phyloP scores from a whole-genome alignment of 2,113 vertebrate genomes.

The Zootoca vivipara region DNA sequence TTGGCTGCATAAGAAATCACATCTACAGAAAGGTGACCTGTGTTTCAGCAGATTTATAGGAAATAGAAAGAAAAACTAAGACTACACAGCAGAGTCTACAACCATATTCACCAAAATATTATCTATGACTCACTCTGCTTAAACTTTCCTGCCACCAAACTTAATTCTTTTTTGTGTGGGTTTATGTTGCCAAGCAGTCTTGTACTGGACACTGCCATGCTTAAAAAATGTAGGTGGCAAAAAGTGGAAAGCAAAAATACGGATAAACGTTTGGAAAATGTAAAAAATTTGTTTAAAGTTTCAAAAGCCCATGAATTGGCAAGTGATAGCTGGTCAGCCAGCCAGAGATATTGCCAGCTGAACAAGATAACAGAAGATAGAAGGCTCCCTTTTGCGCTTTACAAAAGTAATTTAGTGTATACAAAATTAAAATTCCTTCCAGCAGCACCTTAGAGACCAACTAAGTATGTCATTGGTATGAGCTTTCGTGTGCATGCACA shows the following conservation, averaged over 20 bases:
- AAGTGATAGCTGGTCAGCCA: conserved; percentile 38
- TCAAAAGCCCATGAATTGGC: not conserved
- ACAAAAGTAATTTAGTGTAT: not conserved
- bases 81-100: not conserved
- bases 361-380: too few species aligned
- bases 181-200: not conserved
- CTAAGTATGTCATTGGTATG: too few species aligned
- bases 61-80: not conserved
- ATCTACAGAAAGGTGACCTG: not conserved
- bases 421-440: too few species aligned
- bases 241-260: not conserved
- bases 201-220: not conserved
- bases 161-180: accelerated
- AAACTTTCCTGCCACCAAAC: not conserved
- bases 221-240: accelerated
- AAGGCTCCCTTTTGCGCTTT: too few species aligned
- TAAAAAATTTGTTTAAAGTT: not conserved
- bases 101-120: conserved; percentile 34
- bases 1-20: not conserved
- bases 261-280: not conserved
- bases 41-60: not conserved
- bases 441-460: too few species aligned
- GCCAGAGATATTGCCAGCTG: not conserved
- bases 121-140: conserved; percentile 6
- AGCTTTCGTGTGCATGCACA: too few species aligned